Base-by-base conservation (phyloP, 2,797 vertebrate species). In the Arnoldichthys spilopterus region DNA sequence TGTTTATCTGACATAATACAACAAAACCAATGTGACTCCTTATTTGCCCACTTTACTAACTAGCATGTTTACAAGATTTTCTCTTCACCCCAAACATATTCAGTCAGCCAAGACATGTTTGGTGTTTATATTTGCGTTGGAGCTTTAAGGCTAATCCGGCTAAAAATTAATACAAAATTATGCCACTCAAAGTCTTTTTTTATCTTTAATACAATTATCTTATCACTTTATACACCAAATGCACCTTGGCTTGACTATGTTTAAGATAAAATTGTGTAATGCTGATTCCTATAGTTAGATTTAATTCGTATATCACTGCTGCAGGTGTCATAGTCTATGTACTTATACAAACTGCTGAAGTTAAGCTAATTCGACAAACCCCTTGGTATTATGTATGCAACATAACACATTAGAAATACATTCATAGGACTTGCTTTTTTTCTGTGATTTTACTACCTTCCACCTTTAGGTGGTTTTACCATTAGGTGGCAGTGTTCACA, bases 1-100 rank as follows among this genome's bases (percentile, higher is more conserved):
- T 40, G 37, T 43, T 53, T 53, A 32, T 70, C 28, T 70, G 68
- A 70, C 47, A 34, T 53, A 53, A 51, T 49, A 28, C n/a, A 68
- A 20, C 66, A 30, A 28, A 30, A 15, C 45, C 18, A 18, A 8
- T 68, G 43, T 49, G 24, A 49, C 24, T 28, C 8, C n/a, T 16
- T n/a, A 24, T 26, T 32, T 62, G 30, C 30, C 30, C 2, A 34
- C 59, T 62, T 34, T 32, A 20, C 12, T 34, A 62, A 62, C 15
- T 26, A 62, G 30, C 28, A 34, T 5, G 16, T 34, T 20, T 32
- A 16, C 56, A 59, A 12, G 30, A 30, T 13, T 13, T 9, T 53
- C 4, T 6, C 18, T 20, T 53, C 4, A 53, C 51, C 18, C 18
- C 51, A n/a, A n/a, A 53, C 51, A 53, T 24, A 9, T 54, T 11